Conservation (phyloP, 2,797 vertebrate genomes). For the Pagetopsis macropterus region DNA sequence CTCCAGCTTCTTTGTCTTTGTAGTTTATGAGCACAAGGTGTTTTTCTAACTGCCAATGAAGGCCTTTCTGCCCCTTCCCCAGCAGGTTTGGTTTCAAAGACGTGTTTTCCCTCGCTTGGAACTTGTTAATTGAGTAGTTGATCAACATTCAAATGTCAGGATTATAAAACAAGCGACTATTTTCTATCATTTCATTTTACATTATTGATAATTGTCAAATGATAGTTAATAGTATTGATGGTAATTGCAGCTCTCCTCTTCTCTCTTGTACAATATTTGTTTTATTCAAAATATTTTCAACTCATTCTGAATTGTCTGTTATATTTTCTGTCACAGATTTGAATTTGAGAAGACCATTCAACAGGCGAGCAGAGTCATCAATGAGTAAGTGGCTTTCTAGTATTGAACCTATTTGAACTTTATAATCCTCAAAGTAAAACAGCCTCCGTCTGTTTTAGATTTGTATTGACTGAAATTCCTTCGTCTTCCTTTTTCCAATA, state of each 20-base stretch:
- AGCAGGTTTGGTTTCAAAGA: constrained; percentile 3
- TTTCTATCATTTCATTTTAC: too few relatives aligned
- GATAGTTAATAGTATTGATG: too few relatives aligned
- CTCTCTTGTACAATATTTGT: background rate
- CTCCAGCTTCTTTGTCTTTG: constrained; percentile 39
- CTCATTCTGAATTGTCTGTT: background rate
- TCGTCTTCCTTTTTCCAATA: constrained; percentile 46
- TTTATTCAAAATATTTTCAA: background rate
- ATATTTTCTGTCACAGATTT: constrained; percentile 77
- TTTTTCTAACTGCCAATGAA: background rate
- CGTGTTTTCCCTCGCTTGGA: background rate
- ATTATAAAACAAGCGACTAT: background rate
- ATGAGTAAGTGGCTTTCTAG: constrained; percentile 78
- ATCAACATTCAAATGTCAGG: too few relatives aligned
- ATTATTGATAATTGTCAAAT: too few relatives aligned
- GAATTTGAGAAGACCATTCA: constrained; percentile 85
- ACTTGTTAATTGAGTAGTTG: background rate
- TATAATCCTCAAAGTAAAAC: background rate
- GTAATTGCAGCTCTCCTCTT: background rate
- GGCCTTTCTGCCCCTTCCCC: background rate
- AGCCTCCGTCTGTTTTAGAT: background rate
- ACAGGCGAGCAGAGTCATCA: constrained; percentile 72
- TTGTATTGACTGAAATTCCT: constrained; percentile 16
- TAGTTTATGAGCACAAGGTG: constrained; percentile 13
- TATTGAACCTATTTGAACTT: background rate